Base-by-base conservation (phyloP, 2,888 invertebrate species). In the Aromia moschata region DNA sequence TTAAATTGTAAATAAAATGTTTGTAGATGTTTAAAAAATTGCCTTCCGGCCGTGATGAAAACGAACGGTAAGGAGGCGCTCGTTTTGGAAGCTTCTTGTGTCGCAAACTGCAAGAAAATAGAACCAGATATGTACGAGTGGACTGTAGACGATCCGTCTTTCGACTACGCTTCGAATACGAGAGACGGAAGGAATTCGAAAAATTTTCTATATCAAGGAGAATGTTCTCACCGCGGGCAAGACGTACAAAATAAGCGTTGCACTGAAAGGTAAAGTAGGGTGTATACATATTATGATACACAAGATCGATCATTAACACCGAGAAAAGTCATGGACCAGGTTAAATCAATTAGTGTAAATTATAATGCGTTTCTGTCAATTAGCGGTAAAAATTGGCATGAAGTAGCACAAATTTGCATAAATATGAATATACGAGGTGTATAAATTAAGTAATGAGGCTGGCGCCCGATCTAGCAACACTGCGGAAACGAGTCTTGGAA, bases 21-120 rank as follows among this genome's bases (percentile, higher is more conserved):
- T 25, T 25, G 25, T 1, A 61, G 58, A 9, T 64, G 61, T 46
- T 18, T 55, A 30, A 49, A 53, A 46, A 60, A 62, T 16, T 65
- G 62, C 40, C 53, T 49, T 12, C 65, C 62, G 7, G n/a, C 9
- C 2, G 60, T 58, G 1, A 36, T 37, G 12, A 51, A 59, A 16
- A 56, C 58, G 2, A 56, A 60, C 17, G 37, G 38, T 2, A 53
- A 49, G 20, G 5, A 58, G 12, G 14, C 33, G 2, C 15, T 46
- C 4, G 51, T 62, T 14, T n/a, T 65, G 11, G n/a, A 51, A 38
- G 62, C 38, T 2, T 10, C 25, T 11, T 62, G 65, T 20, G 11
- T 30, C 10, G 40, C 10, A n/a, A 55, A 56, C 30, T 61, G 61
- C 20, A 17, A 43, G 11, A 25, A 41, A 2, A 1, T 60, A 7